Percentiles rank a stretch among this genome's conserved stretches.
These are phyloP conservation scores for Drosophila maculinotata DNA, from an alignment of 2,888 invertebrate genomes.

Conservation along the genomic window DNA sequence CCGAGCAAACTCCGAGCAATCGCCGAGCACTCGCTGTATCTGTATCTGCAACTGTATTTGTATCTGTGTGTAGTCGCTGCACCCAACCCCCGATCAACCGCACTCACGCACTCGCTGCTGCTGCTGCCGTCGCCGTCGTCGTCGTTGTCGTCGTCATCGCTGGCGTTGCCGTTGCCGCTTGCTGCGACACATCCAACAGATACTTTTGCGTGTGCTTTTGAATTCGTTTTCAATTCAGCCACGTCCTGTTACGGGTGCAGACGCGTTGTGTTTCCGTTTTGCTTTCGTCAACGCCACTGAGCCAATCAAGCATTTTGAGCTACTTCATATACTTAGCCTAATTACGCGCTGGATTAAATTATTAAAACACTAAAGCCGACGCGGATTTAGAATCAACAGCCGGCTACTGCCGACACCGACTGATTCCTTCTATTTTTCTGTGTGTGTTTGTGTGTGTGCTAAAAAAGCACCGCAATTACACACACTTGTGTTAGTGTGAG, in stretches of 20 bases:
- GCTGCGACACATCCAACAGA: conserved; percentile 70
- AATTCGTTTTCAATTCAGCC: conserved; percentile 82
- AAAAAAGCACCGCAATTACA: conserved; percentile 36
- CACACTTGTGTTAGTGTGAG: too few relatives aligned
- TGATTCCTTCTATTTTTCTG: conserved; percentile 9
- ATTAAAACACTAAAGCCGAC: conserved; percentile 82
- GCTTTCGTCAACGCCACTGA: conserved; percentile 38
- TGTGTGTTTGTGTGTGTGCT: conserved; percentile 20
- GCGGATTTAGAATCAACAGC: conserved; percentile 76
- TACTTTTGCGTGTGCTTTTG: conserved; percentile 76
- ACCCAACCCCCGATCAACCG: background rate
- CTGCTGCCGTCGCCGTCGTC: conserved; percentile 22
- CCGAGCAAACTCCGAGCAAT: too few relatives aligned
- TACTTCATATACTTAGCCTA: conserved; percentile 77
- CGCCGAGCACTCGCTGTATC: conserved; percentile 43
- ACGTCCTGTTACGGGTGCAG: conserved; percentile 82
- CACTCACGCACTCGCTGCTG: conserved; percentile 30
- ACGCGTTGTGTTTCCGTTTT: conserved; percentile 82
- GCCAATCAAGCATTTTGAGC: conserved; percentile 50
- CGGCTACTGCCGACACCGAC: conserved; percentile 42
- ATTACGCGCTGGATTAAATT: conserved; percentile 84
- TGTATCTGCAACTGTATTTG: conserved; percentile 24
- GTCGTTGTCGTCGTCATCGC: too few relatives aligned
- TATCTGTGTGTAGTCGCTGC: conserved; percentile 23
- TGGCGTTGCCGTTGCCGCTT: conserved; percentile 11